Evolutionary conservation across 2,797 vertebrate species (phyloP), one percentile per base, ranked within the genome.

Genomic region (Phoeniculus purpureus): DNA sequence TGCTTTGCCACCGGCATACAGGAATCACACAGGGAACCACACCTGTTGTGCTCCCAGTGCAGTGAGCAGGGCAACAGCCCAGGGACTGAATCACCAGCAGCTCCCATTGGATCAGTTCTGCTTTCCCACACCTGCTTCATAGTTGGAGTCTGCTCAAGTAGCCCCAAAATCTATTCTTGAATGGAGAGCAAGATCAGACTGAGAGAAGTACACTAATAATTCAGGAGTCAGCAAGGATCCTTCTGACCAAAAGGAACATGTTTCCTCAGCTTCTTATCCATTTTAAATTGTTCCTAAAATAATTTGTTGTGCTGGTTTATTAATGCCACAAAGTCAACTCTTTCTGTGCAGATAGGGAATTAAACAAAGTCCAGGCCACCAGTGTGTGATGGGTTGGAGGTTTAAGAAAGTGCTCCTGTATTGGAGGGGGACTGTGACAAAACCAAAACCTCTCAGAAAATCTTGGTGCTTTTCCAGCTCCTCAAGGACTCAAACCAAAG

Each of bases 31-130:
- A 7, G 10, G 5, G 14, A 73, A 27, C 26, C 61, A 5, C 6
- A 9, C 16, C 17, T 0, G 0, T 19, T 9, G 20, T 7, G 9
- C 43, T 77, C 9, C 19, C 19, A 16, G 66, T 2, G 0, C 14
- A 12, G 15, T 2, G 31, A 81, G 51, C 60, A 22, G 47, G 23
- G 27, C 68, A 26, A 29, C 23, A 34, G 52, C 52, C 52, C 51
- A 10, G 26, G 55, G 73, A 12, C 45, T 29, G 0, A 0, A 26
- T 26, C 48, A 52, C 1, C 2, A 21, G 32, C 40, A 23, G 34
- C 29, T 73, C 40, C 54, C 5, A 3, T 51, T 17, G 0, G 9
- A 5, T n/a, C 50, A 26, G 43, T 52, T 61, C 20, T 80, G 13
- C 47, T 43, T 59, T 73, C 32, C 47, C 6, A 1, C 9, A 10